Conservation (phyloP, 1,140 invertebrate species). For the Drosophila sturtevanti region DNA sequence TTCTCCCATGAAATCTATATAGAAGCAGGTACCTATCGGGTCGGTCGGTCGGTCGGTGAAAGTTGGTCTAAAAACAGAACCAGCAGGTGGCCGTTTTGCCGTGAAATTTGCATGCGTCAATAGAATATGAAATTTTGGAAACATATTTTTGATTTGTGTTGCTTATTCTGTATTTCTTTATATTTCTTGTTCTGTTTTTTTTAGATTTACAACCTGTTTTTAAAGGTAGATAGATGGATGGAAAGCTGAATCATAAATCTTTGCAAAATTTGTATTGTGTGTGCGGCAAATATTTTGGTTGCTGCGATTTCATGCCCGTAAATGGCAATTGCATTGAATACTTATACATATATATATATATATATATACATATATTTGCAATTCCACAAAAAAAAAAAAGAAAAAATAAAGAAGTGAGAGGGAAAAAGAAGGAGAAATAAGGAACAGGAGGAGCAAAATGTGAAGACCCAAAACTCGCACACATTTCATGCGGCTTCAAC, state of each 20-base stretch:
- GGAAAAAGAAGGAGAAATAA: conserved; percentile 49
- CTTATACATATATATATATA: background rate
- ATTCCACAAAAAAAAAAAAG: conserved; percentile 27
- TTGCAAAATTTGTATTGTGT: conserved; percentile 20
- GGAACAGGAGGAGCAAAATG: too few species aligned
- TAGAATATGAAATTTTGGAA: conserved; percentile 65
- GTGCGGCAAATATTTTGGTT: conserved; percentile 76
- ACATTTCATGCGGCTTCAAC: conserved; percentile 81
- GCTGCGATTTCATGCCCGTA: conserved; percentile 73
- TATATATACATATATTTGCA: conserved; percentile 39
- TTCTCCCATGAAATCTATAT: background rate
- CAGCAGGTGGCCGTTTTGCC: conserved; percentile 53
- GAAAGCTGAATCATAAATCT: conserved; percentile 58
- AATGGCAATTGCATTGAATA: conserved; percentile 67
- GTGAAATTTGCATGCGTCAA: conserved; percentile 76
- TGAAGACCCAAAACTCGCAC: conserved; percentile 59
- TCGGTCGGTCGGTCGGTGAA: background rate
- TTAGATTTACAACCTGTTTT: conserved; percentile 59
- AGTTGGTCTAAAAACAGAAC: conserved; percentile 34
- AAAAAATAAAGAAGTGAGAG: conserved; percentile 18
- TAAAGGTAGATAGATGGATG: background rate
- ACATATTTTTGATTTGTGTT: conserved; percentile 12
- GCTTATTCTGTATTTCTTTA: background rate
- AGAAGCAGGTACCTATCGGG: conserved; percentile 25
- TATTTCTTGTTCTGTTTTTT: background rate